Conservation (phyloP, 1,140 invertebrate genomes). For the Capitella teleta region DNA sequence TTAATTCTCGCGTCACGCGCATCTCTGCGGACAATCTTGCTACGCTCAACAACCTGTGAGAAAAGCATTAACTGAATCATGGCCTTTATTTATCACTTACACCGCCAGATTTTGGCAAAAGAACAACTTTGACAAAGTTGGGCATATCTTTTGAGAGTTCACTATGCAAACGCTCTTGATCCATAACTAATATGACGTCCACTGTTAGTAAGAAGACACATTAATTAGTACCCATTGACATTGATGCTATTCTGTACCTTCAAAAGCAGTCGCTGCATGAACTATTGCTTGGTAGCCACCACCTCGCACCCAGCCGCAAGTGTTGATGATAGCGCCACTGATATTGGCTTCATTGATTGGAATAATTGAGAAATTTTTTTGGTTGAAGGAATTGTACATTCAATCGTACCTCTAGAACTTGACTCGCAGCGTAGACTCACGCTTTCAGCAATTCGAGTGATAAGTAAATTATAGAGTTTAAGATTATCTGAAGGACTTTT, state of each 20-base stretch:
- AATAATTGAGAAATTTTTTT: neutral
- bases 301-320: constrained; percentile 91
- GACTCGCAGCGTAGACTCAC: constrained; percentile 72
- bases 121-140: constrained; percentile 80
- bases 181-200: constrained; percentile 87
- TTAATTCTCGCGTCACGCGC: constrained; percentile 66
- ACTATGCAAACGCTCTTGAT: constrained; percentile 91
- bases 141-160: constrained; percentile 88
- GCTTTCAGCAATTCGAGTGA: constrained; percentile 66
- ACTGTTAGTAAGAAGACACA: constrained; percentile 38
- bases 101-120: constrained; percentile 91
- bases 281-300: constrained; percentile 51
- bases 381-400: neutral
- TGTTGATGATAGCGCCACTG: constrained; percentile 96
- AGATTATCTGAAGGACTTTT: constrained; percentile 65
- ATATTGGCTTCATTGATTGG: constrained; percentile 21
- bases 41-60: constrained; percentile 70
- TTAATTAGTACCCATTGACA: too few relatives aligned
- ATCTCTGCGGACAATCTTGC: constrained; percentile 58
- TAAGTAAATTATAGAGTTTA: constrained; percentile 73
- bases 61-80: neutral
- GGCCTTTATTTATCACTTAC: constrained; percentile 49
- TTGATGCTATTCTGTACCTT: constrained; percentile 48
- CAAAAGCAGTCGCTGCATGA: constrained; percentile 82
- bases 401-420: constrained; percentile 63